Evolutionary conservation across 2,888 invertebrate species (phyloP).

Genomic region (Tipula vernalis): DNA sequence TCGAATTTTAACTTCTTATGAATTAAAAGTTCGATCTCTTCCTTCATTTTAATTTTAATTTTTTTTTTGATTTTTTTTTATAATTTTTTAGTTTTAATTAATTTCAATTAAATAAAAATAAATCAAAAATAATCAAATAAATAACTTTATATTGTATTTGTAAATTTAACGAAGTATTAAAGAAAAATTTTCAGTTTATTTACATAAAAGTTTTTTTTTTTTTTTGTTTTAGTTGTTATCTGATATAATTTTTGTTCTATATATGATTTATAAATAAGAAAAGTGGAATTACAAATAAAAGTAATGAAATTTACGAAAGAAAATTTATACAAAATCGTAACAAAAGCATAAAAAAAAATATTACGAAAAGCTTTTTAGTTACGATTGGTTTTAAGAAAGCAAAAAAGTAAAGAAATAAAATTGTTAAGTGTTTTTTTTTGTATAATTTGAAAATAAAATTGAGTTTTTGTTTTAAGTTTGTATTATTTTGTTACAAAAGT

Average conservation of each 20-base stretch:
- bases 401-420: not conserved
- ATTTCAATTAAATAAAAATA: not conserved
- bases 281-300: not conserved
- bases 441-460: not conserved
- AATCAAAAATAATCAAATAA: not conserved
- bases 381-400: not conserved
- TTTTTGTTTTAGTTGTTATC: not conserved
- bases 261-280: not conserved
- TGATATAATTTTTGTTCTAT: not conserved
- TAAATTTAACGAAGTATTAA: not conserved
- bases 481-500: not conserved
- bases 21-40: not conserved
- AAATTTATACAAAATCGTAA: not conserved
- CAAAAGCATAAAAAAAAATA: not conserved
- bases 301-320: not conserved
- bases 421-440: not conserved
- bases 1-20: conserved; percentile 4
- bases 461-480: not conserved
- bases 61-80: not conserved
- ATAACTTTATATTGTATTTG: not conserved
- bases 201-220: not conserved
- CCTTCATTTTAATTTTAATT: not conserved
- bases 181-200: not conserved
- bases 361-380: not conserved
- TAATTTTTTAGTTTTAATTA: not conserved